A percentile compares a stretch with the other conserved stretches of the same genome.
Conservation (phyloP, 1,140 invertebrate species). For the Zaprionus africanus region DNA sequence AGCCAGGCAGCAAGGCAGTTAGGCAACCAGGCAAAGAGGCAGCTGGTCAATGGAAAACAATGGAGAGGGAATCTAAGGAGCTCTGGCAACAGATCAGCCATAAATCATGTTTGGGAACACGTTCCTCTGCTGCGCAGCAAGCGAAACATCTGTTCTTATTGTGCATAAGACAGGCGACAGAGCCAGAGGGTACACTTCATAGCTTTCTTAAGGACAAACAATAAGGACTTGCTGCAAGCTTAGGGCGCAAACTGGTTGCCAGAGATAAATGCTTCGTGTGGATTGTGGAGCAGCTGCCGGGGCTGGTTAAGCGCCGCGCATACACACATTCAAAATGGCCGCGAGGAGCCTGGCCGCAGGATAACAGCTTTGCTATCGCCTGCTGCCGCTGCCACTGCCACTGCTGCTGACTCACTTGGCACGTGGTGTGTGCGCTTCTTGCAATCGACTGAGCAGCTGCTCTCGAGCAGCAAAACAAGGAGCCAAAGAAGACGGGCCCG, state of each 20-base stretch:
- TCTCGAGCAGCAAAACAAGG: neutral
- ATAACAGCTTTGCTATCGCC: constrained; percentile 60
- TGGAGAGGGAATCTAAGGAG: constrained; percentile 36
- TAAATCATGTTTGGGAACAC: constrained; percentile 80
- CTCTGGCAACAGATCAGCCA: constrained; percentile 55
- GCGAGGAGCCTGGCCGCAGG: constrained; percentile 34
- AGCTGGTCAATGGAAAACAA: constrained; percentile 78
- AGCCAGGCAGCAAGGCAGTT: neutral
- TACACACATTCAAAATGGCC: constrained; percentile 32
- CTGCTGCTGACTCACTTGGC: constrained; percentile 69
- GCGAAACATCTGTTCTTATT: constrained; percentile 72
- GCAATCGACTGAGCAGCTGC: neutral
- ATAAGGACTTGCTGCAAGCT: constrained; percentile 72
- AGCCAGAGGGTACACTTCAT: neutral
- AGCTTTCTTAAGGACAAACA: constrained; percentile 68
- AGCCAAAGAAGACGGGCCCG: constrained; percentile 7
- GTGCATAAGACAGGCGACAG: neutral
- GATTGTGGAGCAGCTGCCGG: constrained; percentile 42
- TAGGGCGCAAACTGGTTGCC: constrained; percentile 78
- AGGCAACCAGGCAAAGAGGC: constrained; percentile 38
- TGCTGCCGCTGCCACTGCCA: constrained; percentile 24
- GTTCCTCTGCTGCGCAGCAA: constrained; percentile 48
- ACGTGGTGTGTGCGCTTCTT: constrained; percentile 58
- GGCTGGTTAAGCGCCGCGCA: constrained; percentile 40
- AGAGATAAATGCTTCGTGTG: constrained; percentile 57